A percentile compares a stretch with the other conserved stretches of the same genome.
phyloP scores from a whole-genome alignment of 2,797 vertebrate species.

The Cossypha niveicapilla region DNA sequence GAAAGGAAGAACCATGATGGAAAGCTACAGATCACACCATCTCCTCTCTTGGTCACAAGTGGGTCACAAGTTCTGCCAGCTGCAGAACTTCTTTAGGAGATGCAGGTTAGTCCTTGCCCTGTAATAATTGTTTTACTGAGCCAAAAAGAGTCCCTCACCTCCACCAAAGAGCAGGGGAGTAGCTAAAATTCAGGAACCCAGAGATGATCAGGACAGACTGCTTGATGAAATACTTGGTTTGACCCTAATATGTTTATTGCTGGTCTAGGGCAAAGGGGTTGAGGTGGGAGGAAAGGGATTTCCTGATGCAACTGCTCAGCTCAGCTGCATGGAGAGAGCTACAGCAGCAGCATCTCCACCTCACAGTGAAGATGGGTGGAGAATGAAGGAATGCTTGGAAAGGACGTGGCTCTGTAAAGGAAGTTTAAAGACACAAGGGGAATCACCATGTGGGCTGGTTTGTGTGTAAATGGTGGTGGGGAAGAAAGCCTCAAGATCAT shows the following conservation, averaged over 20 bases:
- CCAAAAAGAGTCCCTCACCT: neutral
- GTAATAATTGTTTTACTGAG: neutral
- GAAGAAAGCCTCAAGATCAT: neutral
- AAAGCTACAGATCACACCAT: neutral
- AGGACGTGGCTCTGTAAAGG: rapidly evolving
- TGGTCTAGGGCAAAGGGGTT: neutral
- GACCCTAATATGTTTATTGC: neutral
- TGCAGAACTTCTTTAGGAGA: neutral
- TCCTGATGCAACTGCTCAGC: neutral
- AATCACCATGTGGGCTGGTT: neutral
- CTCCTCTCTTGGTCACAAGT: neutral
- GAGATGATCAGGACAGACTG: neutral
- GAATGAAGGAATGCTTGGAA: neutral
- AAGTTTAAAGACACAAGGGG: neutral
- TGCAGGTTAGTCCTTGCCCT: neutral
- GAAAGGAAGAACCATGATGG: neutral
- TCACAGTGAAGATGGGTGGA: rapidly evolving
- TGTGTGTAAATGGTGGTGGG: neutral
- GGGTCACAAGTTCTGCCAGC: neutral
- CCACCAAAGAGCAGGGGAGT: neutral
- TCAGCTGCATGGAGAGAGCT: neutral
- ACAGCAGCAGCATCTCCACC: neutral
- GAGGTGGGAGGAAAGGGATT: neutral
- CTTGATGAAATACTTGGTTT: neutral
- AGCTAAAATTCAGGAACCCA: neutral